These are phyloP conservation scores for Psilanteris sp. DNA, from an alignment of 1,140 invertebrate species.

Conservation along the genomic window DNA sequence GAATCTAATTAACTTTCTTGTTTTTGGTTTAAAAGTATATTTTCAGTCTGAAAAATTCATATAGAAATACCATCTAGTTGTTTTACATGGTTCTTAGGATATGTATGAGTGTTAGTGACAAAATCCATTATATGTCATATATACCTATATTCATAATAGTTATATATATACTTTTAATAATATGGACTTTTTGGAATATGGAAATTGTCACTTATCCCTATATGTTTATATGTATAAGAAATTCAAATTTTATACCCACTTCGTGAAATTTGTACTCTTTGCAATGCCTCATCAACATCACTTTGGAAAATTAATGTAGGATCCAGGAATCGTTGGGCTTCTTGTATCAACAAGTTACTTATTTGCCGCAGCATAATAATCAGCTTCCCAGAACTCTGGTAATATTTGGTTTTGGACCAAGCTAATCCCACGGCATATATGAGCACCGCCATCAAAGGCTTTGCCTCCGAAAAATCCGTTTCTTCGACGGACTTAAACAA, in stretches of 20 bases:
- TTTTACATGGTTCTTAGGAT: too few species aligned
- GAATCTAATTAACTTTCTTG: too few species aligned
- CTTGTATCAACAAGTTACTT: constrained; percentile 93
- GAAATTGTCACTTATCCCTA: too few species aligned
- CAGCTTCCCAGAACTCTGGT: constrained; percentile 92
- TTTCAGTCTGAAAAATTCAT: too few species aligned
- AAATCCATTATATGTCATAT: too few species aligned
- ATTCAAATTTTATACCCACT: constrained; percentile 71
- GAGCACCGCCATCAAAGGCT: constrained; percentile 86
- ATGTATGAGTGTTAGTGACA: too few species aligned
- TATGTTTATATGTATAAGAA: too few species aligned
- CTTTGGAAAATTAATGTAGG: constrained; percentile 93
- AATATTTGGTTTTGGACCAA: constrained; percentile 93
- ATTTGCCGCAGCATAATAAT: constrained; percentile 94
- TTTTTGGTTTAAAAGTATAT: too few species aligned
- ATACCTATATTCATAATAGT: too few species aligned
- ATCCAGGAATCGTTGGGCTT: constrained; percentile 92
- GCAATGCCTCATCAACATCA: constrained; percentile 92
- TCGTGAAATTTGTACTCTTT: constrained; percentile 87
- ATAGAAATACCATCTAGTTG: too few species aligned
- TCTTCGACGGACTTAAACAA: constrained; percentile 91
- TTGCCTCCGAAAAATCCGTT: constrained; percentile 89
- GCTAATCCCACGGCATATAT: constrained; percentile 93
- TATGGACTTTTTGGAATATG: too few species aligned
- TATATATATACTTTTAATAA: too few species aligned